These are phyloP conservation scores for Malurus leucopterus DNA, from an alignment of 2,797 vertebrate genomes.

Conservation along the genomic window DNA sequence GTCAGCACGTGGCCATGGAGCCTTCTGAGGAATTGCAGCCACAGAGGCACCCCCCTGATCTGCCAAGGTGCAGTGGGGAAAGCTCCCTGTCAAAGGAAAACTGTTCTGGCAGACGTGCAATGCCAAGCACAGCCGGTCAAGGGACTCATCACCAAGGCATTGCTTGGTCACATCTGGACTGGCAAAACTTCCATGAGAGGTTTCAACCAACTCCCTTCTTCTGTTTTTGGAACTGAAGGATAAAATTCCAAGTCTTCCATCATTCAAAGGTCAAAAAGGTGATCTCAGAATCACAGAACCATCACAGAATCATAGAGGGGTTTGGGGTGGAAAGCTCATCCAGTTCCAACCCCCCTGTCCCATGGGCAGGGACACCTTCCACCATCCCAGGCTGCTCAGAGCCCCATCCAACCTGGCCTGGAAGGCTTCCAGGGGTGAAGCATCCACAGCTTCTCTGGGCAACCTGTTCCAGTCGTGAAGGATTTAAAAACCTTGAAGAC, in stretches of 20 bases:
- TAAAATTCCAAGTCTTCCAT: not conserved
- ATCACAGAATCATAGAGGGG: not conserved
- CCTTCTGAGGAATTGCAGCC: not conserved
- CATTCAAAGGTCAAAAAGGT: not conserved
- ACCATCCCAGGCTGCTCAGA: not conserved
- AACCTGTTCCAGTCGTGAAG: not conserved
- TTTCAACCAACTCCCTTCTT: not conserved
- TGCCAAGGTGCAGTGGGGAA: not conserved
- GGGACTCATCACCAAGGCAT: not conserved
- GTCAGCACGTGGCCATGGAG: not conserved
- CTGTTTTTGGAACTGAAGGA: not conserved
- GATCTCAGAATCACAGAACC: not conserved
- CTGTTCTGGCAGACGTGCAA: not conserved
- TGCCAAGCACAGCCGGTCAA: not conserved
- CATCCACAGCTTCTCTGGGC: not conserved
- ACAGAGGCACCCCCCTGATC: not conserved
- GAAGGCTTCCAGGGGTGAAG: not conserved
- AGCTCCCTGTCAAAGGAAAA: not conserved
- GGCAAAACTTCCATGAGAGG: not conserved
- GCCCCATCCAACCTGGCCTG: not conserved
- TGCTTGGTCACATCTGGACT: not conserved
- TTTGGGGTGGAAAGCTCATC: not conserved
- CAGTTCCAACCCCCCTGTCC: not conserved
- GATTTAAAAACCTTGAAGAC: not conserved
- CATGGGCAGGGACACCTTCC: not conserved